phyloP scores from a whole-genome alignment of 2,113 vertebrate genomes.

The Larimichthys crocea region DNA sequence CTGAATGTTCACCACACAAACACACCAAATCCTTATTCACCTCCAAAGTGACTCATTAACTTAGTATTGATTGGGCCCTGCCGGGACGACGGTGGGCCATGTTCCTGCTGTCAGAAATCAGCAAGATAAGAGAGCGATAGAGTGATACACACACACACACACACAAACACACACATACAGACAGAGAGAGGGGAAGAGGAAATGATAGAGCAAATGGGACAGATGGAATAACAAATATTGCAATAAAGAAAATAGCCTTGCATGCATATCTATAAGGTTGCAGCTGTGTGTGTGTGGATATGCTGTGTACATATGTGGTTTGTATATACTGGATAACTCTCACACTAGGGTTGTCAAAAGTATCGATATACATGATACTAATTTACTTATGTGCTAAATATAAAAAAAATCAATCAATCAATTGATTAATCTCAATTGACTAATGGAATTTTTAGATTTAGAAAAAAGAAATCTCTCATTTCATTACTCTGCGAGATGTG shows the following conservation, averaged over 20 bases:
- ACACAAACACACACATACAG: neutral
- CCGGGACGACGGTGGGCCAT: constrained; percentile 49
- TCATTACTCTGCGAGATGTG: neutral
- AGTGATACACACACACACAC: neutral
- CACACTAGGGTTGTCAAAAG: neutral
- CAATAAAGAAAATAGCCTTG: neutral
- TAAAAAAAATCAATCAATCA: too few species aligned
- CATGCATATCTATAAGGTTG: neutral
- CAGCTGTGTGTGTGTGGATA: neutral
- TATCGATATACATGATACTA: too few species aligned
- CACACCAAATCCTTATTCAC: constrained; percentile 38
- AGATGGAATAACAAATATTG: neutral
- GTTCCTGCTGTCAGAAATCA: constrained; percentile 63
- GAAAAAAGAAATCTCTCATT: neutral
- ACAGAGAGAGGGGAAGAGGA: neutral
- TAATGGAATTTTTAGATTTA: too few species aligned
- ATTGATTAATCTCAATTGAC: too few species aligned
- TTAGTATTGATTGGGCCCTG: constrained; percentile 58
- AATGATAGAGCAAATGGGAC: constrained; percentile 48
- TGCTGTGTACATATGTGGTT: neutral
- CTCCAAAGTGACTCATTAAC: constrained; percentile 68
- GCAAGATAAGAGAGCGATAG: constrained; percentile 37
- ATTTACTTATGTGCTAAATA: too few species aligned
- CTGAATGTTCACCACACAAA: constrained; percentile 24
- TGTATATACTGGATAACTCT: neutral